Base-by-base conservation (phyloP, 2,888 invertebrate genomes). In the Hyposoter didymator region DNA sequence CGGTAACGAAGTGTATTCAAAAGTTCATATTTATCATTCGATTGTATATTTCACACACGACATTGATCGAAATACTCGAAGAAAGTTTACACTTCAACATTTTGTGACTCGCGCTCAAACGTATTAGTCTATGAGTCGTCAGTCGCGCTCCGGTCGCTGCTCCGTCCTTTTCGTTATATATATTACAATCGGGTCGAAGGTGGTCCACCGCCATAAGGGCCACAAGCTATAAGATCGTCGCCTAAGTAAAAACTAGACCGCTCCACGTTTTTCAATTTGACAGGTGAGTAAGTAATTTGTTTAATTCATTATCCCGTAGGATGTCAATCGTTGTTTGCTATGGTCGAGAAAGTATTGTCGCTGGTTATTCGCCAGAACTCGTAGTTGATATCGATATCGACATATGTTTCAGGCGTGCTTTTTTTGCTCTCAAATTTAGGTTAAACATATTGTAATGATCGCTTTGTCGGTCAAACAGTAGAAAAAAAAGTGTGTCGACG, bases 231-330 rank as follows among this genome's bases (percentile, higher is more conserved):
- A 59, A 73, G 59, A 59, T 39, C 76, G 82, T 82, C 83, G 87
- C 81, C 84, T 78, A 22, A 83, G 84, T 88, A 14, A 59, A 22
- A 59, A 59, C 87, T 85, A 88, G 87, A 87, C 87, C 87, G 82
- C 78, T 90, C 89, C 89, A 90, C 91, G 88, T 91, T 91, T 90
- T 88, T 79, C 69, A 74, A 79, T 89, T 90, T 90, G 90, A 90
- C 90, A 90, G 90, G 91, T 91, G 88, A 86, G 78, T 87, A n/a
- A 62, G 22, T 69, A 62, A 70, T 82, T 84, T 35, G 12, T 17
- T 64, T 28, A 43, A 43, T 8, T 59, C 17, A 59, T 59, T 74
- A 74, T 6, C 32, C 19, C 5, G 6, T 49, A 14, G 19, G 10
- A 72, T 8, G 3, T 10, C 7, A n/a, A n/a, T 52, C 10, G 49